Conservation (phyloP, 2,113 vertebrate species). For the Steatornis caripensis region DNA sequence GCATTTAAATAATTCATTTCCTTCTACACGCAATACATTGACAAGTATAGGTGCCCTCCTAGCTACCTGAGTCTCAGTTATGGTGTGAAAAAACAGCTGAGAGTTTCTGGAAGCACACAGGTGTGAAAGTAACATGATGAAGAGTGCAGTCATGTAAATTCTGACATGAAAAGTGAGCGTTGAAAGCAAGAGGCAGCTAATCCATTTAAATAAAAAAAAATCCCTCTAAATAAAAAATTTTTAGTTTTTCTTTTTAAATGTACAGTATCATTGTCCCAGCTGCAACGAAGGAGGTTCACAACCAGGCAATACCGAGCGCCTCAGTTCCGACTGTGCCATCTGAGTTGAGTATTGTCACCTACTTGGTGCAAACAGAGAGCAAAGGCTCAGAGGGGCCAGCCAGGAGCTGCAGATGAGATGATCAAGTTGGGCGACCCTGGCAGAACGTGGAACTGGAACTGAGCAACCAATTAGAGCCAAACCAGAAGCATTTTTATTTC, state of each 20-base stretch:
- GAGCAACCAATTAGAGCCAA: not conserved
- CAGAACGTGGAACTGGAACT: not conserved
- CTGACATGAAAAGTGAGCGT: not conserved
- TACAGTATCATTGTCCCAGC: not conserved
- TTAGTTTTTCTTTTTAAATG: no score
- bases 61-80: not conserved
- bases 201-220: not conserved
- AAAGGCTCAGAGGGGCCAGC: not conserved
- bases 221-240: not conserved
- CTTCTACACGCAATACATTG: not conserved
- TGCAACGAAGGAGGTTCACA: not conserved
- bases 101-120: not conserved
- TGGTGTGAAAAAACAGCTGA: not conserved
- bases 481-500: not conserved
- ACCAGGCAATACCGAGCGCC: not conserved
- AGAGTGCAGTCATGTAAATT: not conserved
- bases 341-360: not conserved
- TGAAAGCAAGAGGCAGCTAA: not conserved
- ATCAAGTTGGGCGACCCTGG: not conserved
- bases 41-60: not conserved
- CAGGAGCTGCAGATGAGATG: not conserved
- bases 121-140: not conserved
- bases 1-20: conserved; percentile 25
- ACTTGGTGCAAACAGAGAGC: not conserved
- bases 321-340: not conserved